A percentile compares a stretch with the other conserved stretches of the same genome.
Conservation (phyloP, 2,797 vertebrate species). For the Brotula barbata region DNA sequence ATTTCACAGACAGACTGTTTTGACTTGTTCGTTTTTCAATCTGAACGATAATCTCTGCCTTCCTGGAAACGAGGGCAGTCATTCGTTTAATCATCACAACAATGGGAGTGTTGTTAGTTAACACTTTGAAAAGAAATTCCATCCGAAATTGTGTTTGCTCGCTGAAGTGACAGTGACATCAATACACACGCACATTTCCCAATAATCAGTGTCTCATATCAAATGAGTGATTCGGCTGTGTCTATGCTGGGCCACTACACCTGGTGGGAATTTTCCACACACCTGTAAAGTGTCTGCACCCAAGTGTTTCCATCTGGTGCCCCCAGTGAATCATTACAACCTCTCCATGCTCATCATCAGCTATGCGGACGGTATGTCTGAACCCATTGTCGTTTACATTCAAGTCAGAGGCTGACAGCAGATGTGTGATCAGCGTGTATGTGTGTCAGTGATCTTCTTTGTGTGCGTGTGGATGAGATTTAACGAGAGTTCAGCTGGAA, state of each 20-base stretch:
- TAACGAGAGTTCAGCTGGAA: slow-evolving; percentile 25
- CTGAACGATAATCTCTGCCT: slow-evolving; percentile 11
- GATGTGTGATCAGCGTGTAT: background rate
- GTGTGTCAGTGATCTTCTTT: slow-evolving; percentile 15
- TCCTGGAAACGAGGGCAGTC: slow-evolving; percentile 30
- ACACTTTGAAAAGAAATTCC: slow-evolving; percentile 10
- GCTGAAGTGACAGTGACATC: slow-evolving; percentile 7
- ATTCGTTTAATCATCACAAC: slow-evolving; percentile 34
- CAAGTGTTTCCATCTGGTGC: slow-evolving; percentile 39
- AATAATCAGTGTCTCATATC: background rate
- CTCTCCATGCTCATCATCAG: background rate
- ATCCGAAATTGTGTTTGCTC: slow-evolving; percentile 1
- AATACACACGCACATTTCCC: slow-evolving; percentile 13
- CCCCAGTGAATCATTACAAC: slow-evolving; percentile 30
- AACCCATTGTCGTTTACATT: background rate
- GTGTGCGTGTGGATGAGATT: slow-evolving; percentile 23
- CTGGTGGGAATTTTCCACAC: slow-evolving; percentile 61
- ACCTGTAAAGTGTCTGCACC: slow-evolving; percentile 54
- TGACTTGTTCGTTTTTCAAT: no score
- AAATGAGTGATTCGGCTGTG: slow-evolving; percentile 32
- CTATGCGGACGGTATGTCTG: background rate
- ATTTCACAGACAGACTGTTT: no score
- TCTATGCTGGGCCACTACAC: slow-evolving; percentile 29
- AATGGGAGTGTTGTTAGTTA: background rate
- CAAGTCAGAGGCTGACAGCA: slow-evolving; percentile 9